phyloP scores from a whole-genome alignment of 2,888 invertebrate species.

The Stramonita haemastoma region DNA sequence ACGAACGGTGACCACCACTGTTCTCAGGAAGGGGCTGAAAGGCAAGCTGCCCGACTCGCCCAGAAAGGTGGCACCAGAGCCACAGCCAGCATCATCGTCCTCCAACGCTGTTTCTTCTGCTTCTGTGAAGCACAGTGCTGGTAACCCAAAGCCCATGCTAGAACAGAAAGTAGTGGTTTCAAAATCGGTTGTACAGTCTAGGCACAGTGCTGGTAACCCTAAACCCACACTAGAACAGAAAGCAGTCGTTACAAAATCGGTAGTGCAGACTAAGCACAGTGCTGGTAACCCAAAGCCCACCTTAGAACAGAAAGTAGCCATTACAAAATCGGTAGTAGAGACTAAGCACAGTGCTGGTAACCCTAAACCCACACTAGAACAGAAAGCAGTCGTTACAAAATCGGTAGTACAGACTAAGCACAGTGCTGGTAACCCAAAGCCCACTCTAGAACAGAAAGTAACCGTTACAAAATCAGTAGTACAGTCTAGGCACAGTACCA shows the following conservation, averaged over 20 bases:
- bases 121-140: neutral
- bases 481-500: no score
- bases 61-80: neutral
- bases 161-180: neutral
- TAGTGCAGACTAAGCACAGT: no score
- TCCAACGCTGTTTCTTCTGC: neutral
- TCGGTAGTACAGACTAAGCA: neutral
- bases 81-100: neutral
- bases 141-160: neutral
- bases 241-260: no score
- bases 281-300: no score
- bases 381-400: neutral
- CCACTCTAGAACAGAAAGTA: neutral
- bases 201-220: no score
- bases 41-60: constrained; percentile 6
- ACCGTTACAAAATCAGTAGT: no score
- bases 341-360: no score
- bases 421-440: neutral
- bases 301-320: no score
- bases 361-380: neutral
- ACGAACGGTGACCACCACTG: constrained; percentile 10
- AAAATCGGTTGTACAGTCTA: no score
- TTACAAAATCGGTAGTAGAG: no score
- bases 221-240: no score
- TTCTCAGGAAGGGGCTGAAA: neutral